These are phyloP conservation scores for Gobio occitaniae DNA, from an alignment of 2,797 vertebrate genomes.

Conservation along the genomic window DNA sequence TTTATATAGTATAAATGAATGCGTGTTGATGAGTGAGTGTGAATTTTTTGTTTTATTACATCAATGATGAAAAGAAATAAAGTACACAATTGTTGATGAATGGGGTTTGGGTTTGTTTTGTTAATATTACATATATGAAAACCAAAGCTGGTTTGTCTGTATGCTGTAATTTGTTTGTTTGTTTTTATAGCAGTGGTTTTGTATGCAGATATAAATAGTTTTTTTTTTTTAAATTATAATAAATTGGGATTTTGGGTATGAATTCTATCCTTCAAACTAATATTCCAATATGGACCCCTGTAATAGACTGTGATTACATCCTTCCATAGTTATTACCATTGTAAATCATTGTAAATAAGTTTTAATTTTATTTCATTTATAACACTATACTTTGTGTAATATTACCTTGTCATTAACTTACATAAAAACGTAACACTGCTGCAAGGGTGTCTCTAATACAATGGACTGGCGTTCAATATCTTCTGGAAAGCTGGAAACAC, in stretches of 20 bases:
- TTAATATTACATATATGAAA: background rate
- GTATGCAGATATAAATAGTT: too few species aligned
- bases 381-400: background rate
- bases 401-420: background rate
- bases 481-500: background rate
- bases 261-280: background rate
- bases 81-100: background rate
- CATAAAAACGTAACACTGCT: background rate
- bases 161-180: background rate
- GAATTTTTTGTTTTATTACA: background rate
- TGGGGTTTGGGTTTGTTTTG: background rate
- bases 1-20: background rate
- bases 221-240: too few species aligned
- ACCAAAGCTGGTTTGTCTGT: background rate
- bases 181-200: background rate
- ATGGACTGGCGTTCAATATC: too few species aligned
- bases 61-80: constrained; percentile 2
- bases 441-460: background rate
- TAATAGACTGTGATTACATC: background rate
- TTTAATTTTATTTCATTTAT: background rate
- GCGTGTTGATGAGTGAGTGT: background rate
- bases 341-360: background rate
- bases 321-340: background rate
- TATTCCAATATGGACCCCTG: background rate
- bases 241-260: background rate